Evolutionary conservation across 2,797 vertebrate genomes (phyloP), one percentile per base, ranked within the genome.

Genomic region (Anguilla pacifica): DNA sequence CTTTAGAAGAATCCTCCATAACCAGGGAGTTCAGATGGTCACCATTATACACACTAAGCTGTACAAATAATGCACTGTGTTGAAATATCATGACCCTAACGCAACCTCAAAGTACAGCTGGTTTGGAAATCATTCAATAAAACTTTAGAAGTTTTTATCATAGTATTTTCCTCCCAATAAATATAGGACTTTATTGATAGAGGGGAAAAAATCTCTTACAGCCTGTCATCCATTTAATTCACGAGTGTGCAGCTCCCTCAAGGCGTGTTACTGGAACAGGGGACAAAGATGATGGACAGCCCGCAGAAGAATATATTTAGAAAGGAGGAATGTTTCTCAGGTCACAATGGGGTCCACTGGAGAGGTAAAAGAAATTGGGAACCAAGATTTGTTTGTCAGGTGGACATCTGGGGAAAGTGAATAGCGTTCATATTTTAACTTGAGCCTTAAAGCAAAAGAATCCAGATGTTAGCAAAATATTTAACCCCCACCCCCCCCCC

Each of bases 371-470:
- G 88, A 87, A 88, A 87, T 84, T 77, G 55, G 82, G 85, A 88
- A 91, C 88, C 84, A 61, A 15, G 28, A 85, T 94, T 91, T 93
- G 88, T 93, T 94, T 92, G 91, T 93, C 92, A 94, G 92, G 92
- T 93, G 91, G 86, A 93, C 92, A 89, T 92, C 90, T 91, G 91
- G 83, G 87, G 88, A 87, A 89, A 88, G 87, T 28, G 74, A 86
- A 5, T 88, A 89, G 89, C 93, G 89, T 91, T 93, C 86, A 53
- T 84, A 86, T 81, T 87, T 85, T 57, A 87, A 70, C 74, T 49
- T 17, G 25, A 39, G 53, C 70, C 51, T 81, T 51, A 86, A 81
- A 86, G 83, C 57, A 55, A 79, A 72, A 46, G 84, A 84, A 82
- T 90, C 77, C 57, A 88, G 88, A 87, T 85, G 88, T 82, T 82